These are phyloP conservation scores for Malurus alboscapulatus DNA, from an alignment of 2,113 vertebrate genomes.

Conservation along the genomic window DNA sequence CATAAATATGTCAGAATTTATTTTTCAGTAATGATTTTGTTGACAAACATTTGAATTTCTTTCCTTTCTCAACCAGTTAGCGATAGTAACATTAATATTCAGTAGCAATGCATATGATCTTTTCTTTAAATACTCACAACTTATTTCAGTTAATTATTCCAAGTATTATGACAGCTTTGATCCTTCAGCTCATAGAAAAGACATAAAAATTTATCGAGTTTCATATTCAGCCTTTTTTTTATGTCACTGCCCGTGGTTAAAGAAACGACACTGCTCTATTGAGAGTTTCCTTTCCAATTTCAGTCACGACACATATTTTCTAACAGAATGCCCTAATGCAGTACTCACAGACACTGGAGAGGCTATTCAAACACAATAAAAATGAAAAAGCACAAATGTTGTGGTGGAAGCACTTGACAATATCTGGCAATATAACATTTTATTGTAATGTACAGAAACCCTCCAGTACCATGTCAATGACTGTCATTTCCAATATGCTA, in stretches of 20 bases:
- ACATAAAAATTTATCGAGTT: background rate
- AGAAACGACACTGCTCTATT: background rate
- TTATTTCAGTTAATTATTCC: background rate
- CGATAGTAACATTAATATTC: background rate
- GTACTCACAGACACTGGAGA: background rate
- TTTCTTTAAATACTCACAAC: background rate
- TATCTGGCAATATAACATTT: constrained; percentile 17
- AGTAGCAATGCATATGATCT: background rate
- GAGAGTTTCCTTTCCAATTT: constrained; percentile 31
- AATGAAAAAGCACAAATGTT: constrained; percentile 39
- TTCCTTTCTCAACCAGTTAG: background rate
- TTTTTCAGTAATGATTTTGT: background rate
- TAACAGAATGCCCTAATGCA: constrained; percentile 8
- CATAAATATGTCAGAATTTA: background rate
- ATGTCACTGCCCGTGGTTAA: background rate
- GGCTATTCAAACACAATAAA: constrained; percentile 45
- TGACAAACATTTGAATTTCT: background rate
- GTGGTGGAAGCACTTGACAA: background rate
- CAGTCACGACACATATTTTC: background rate
- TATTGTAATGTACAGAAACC: constrained; percentile 17
- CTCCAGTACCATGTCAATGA: constrained; percentile 12
- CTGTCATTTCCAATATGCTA: constrained; percentile 24
- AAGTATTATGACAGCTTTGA: background rate
- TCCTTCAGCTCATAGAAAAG: background rate
- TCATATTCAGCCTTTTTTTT: background rate